Conservation (phyloP, 1,140 invertebrate genomes). For the Pectinophora gossypiella region DNA sequence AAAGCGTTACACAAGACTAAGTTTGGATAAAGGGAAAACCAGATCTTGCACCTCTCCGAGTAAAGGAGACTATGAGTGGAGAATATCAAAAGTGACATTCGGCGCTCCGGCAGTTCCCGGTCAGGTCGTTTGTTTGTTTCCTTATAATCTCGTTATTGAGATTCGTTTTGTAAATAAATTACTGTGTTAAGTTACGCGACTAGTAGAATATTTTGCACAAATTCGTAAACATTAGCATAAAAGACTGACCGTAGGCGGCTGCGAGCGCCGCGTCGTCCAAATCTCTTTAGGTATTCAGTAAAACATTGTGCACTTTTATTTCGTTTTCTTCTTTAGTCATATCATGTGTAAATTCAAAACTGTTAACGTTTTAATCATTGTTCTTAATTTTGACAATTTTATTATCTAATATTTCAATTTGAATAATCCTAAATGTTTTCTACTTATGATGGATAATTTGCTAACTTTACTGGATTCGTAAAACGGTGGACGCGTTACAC, state of each 20-base stretch:
- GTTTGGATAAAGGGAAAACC: no score
- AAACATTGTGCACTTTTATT: slow-evolving; percentile 18
- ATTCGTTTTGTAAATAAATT: slow-evolving; percentile 66
- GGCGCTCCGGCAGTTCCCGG: slow-evolving; percentile 58
- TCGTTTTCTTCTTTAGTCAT: no score
- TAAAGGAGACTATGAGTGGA: background rate
- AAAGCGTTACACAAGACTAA: no score
- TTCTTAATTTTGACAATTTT: no score
- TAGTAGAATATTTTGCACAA: slow-evolving; percentile 73
- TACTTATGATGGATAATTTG: background rate
- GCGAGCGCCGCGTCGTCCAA: slow-evolving; percentile 52
- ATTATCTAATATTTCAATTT: background rate
- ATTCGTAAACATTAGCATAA: slow-evolving; percentile 66
- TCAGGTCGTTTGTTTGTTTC: slow-evolving; percentile 57
- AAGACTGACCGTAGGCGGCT: slow-evolving; percentile 72
- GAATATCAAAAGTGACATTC: slow-evolving; percentile 21
- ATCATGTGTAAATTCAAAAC: no score
- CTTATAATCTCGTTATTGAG: slow-evolving; percentile 36
- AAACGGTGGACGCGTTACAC: slow-evolving; percentile 39
- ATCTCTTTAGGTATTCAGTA: slow-evolving; percentile 49
- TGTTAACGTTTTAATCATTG: no score
- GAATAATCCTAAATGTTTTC: background rate
- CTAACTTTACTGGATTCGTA: slow-evolving; percentile 45
- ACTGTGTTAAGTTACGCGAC: slow-evolving; percentile 62
- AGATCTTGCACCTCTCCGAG: no score